Conservation (phyloP, 2,113 vertebrate species). For the Brevimyrus niger region DNA sequence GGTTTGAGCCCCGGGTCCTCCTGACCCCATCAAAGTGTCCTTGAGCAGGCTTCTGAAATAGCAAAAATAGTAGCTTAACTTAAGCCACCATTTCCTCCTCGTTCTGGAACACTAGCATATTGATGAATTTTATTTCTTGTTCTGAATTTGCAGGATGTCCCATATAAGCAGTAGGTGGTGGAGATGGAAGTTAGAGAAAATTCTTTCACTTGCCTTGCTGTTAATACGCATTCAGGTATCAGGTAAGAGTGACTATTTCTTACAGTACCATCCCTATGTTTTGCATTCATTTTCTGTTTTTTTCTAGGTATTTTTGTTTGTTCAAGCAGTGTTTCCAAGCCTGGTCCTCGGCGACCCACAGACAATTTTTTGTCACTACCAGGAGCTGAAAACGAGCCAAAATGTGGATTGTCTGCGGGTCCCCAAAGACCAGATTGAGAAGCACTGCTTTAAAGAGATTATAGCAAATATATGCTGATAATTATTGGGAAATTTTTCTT, state of each 20-base stretch:
- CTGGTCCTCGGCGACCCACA: neutral
- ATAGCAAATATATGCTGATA: neutral
- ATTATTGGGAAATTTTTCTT: neutral
- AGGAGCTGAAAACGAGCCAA: neutral
- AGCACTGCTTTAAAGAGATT: neutral
- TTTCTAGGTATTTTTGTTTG: neutral
- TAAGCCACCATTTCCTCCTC: neutral
- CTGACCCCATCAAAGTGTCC: too few relatives aligned
- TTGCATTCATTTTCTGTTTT: neutral
- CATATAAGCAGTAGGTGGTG: slow-evolving; percentile 56
- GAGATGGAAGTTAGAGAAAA: slow-evolving; percentile 67
- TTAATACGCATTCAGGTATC: slow-evolving; percentile 48
- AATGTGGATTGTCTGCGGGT: neutral
- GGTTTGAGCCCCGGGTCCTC: too few relatives aligned
- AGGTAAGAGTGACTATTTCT: slow-evolving; percentile 56
- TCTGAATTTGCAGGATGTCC: slow-evolving; percentile 64
- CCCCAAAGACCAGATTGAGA: neutral
- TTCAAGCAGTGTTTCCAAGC: neutral
- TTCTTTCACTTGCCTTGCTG: slow-evolving; percentile 53
- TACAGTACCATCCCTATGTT: neutral
- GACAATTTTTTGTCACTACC: neutral
- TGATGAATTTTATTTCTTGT: slow-evolving; percentile 13
- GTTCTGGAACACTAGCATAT: neutral
- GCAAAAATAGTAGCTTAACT: neutral
- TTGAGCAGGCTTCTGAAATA: too few relatives aligned